Percentiles rank a stretch among this genome's conserved stretches.
Evolutionary conservation across 2,113 vertebrate species (phyloP).

Genomic region (Elachura formosa): DNA sequence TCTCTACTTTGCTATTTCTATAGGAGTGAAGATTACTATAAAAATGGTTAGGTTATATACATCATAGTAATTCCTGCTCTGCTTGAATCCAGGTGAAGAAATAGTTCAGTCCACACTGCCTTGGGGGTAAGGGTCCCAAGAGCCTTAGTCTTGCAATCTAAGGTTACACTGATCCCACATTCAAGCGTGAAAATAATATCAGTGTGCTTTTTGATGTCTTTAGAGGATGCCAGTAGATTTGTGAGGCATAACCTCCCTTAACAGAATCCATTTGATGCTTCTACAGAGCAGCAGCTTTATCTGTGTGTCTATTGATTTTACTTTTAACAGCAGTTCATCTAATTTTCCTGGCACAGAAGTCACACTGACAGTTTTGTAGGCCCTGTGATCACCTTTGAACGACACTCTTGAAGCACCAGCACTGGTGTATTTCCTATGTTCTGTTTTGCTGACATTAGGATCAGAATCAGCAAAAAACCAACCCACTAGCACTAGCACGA

Average conservation of each 20-base stretch:
- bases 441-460: background rate
- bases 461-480: background rate
- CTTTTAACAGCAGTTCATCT: background rate
- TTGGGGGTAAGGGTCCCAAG: background rate
- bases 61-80: slow-evolving; percentile 19
- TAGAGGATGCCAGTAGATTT: background rate
- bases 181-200: background rate
- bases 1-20: slow-evolving; percentile 22
- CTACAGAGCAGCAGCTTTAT: background rate
- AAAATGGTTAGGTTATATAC: slow-evolving; percentile 2
- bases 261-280: background rate
- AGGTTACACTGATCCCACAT: background rate
- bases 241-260: background rate
- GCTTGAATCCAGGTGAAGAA: slow-evolving; percentile 21
- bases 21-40: slow-evolving; percentile 31
- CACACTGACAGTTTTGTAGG: background rate
- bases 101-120: background rate
- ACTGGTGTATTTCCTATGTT: background rate
- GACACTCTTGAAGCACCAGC: background rate
- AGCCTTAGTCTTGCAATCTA: background rate
- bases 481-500: background rate
- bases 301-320: background rate
- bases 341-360: background rate
- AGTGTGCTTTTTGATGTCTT: background rate
- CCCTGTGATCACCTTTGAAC: background rate